These are phyloP conservation scores for Protaetia brevitarsis DNA, from an alignment of 1,140 invertebrate species.

Conservation along the genomic window DNA sequence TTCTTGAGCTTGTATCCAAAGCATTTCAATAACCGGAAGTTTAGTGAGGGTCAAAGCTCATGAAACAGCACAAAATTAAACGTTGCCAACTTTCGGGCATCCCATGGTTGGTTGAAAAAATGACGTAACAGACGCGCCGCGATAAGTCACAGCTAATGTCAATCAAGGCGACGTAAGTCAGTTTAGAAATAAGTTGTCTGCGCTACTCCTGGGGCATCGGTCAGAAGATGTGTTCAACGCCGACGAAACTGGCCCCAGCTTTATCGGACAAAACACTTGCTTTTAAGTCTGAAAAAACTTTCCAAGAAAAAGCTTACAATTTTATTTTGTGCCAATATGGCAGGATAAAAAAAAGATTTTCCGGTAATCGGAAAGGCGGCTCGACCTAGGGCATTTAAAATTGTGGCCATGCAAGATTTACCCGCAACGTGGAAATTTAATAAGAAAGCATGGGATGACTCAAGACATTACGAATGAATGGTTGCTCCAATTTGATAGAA, in stretches of 20 bases:
- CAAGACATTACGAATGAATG: too few relatives aligned
- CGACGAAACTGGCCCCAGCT: constrained; percentile 28
- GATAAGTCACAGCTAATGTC: constrained; percentile 28
- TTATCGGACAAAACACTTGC: too few relatives aligned
- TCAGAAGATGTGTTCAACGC: constrained; percentile 30
- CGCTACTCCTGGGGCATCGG: constrained; percentile 13
- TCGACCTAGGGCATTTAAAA: constrained; percentile 25
- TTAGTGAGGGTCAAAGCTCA: constrained; percentile 39
- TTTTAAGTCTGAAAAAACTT: constrained; percentile 34
- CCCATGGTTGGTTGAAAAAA: constrained; percentile 45
- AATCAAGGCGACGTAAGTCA: too few relatives aligned
- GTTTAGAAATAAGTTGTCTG: constrained; percentile 24
- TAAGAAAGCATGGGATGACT: constrained; percentile 3
- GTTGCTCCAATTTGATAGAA: constrained; percentile 40
- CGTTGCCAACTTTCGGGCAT: constrained; percentile 41
- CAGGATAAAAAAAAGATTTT: too few relatives aligned
- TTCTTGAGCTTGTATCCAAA: constrained; percentile 40
- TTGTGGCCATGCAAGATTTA: not conserved
- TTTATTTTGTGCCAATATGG: too few relatives aligned
- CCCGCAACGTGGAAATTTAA: not conserved
- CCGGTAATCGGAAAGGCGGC: too few relatives aligned
- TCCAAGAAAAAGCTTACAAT: constrained; percentile 38
- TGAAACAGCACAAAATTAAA: constrained; percentile 41
- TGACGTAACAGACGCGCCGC: constrained; percentile 20
- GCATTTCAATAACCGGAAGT: constrained; percentile 41